These are phyloP conservation scores for Myiothlypis chrysogaster DNA, from an alignment of 2,797 vertebrate genomes.

Conservation along the genomic window DNA sequence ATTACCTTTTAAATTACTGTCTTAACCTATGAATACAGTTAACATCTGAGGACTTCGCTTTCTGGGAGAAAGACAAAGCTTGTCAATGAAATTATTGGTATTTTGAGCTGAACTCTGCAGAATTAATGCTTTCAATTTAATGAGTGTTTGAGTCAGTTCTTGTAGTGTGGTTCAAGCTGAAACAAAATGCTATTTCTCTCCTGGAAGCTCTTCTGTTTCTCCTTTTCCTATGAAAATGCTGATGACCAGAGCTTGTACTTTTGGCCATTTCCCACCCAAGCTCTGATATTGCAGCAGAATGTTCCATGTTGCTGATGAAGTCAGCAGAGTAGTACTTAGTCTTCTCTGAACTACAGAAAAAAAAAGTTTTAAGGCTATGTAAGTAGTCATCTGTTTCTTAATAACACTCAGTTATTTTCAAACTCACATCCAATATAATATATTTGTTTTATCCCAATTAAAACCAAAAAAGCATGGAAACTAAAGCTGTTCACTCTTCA, in stretches of 20 bases:
- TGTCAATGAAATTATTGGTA: not conserved
- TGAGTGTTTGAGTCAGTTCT: not conserved
- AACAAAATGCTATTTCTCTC: not conserved
- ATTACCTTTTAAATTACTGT: constrained; percentile 46
- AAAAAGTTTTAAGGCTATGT: not conserved
- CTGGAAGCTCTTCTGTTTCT: not conserved
- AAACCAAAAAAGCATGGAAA: not conserved
- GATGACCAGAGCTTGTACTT: not conserved
- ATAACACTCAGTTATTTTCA: not conserved
- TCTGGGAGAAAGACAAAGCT: not conserved
- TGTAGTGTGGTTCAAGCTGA: not conserved
- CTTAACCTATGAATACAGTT: not conserved
- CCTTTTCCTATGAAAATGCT: not conserved
- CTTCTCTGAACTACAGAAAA: not conserved
- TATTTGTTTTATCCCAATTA: not conserved
- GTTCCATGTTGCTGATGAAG: not conserved
- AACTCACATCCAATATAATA: not conserved
- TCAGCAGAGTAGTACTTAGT: not conserved
- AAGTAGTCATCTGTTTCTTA: not conserved
- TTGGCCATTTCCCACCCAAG: not conserved
- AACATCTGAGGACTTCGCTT: not conserved
- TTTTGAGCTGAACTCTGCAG: not conserved
- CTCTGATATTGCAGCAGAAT: not conserved
- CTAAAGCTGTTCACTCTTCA: not conserved
- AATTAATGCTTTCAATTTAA: not conserved